Conservation (phyloP, 2,797 vertebrate genomes). For the Acomys russatus region DNA sequence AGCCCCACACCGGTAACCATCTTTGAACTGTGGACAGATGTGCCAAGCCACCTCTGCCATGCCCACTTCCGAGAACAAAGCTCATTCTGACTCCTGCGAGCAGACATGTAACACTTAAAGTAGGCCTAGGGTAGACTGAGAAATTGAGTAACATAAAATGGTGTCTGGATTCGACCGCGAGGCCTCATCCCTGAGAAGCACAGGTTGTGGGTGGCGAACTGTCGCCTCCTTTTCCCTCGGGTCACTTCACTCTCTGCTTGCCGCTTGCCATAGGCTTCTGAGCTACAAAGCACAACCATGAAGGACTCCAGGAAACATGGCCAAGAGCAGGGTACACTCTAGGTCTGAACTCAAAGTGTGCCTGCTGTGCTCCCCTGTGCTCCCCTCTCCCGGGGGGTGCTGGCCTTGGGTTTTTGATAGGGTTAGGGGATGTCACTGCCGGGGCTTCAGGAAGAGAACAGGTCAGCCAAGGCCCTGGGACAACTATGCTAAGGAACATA, state of each 20-base stretch:
- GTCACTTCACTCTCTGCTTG: not conserved
- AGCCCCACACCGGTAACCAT: not conserved
- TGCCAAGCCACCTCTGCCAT: not conserved
- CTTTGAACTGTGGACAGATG: not conserved
- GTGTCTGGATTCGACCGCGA: not conserved
- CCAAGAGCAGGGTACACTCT: not conserved
- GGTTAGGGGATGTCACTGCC: not conserved
- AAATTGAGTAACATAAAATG: not conserved
- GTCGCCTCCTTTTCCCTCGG: not conserved
- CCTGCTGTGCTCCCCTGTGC: not conserved
- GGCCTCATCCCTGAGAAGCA: not conserved
- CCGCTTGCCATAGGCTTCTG: not conserved
- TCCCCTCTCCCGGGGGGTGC: not conserved
- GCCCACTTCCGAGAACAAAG: not conserved
- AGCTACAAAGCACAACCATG: not conserved
- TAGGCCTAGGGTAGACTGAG: not conserved
- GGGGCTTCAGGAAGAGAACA: conserved; percentile 46
- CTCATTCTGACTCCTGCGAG: not conserved
- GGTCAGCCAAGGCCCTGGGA: conserved; percentile 30
- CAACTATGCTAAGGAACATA: conserved; percentile 58
- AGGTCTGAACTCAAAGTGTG: not conserved
- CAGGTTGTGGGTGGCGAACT: not conserved
- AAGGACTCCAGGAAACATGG: not conserved
- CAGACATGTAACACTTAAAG: not conserved
- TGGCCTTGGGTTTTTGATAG: not conserved